Percentiles rank a stretch among this genome's conserved stretches.
These are phyloP conservation scores for Malurus melanocephalus DNA, from an alignment of 2,113 vertebrate genomes.

Conservation along the genomic window DNA sequence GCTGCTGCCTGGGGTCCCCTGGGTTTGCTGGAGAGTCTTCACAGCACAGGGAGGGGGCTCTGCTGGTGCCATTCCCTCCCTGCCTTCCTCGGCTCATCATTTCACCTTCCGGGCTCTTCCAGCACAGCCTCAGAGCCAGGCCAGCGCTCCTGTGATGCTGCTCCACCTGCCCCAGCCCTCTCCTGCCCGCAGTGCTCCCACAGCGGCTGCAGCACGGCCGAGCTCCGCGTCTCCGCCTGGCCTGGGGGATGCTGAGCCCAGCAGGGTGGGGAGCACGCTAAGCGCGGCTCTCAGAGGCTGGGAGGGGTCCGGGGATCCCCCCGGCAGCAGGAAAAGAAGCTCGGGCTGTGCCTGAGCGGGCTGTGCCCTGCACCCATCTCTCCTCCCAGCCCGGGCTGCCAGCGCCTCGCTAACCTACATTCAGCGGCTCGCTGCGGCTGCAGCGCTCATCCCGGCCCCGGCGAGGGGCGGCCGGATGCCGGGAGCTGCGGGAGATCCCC, in stretches of 20 bases:
- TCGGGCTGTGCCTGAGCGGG: background rate
- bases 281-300: background rate
- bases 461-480: background rate
- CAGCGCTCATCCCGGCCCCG: background rate
- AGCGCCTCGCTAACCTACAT: conserved; percentile 58
- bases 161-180: fast-evolving
- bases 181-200: background rate
- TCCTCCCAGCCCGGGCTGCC: background rate
- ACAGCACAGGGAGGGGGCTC: background rate
- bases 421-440: background rate
- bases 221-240: background rate
- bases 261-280: background rate
- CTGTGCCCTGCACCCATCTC: background rate
- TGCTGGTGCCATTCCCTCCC: background rate
- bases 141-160: background rate
- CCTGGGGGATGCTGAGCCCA: background rate
- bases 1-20: fast-evolving
- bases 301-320: background rate
- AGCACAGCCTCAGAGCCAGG: background rate
- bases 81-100: background rate
- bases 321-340: background rate
- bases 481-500: background rate
- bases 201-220: background rate
- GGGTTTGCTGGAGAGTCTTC: background rate
- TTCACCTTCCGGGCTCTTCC: background rate